These are phyloP conservation scores for Agonopterix heracliana DNA, from an alignment of 2,888 invertebrate species.

Conservation along the genomic window DNA sequence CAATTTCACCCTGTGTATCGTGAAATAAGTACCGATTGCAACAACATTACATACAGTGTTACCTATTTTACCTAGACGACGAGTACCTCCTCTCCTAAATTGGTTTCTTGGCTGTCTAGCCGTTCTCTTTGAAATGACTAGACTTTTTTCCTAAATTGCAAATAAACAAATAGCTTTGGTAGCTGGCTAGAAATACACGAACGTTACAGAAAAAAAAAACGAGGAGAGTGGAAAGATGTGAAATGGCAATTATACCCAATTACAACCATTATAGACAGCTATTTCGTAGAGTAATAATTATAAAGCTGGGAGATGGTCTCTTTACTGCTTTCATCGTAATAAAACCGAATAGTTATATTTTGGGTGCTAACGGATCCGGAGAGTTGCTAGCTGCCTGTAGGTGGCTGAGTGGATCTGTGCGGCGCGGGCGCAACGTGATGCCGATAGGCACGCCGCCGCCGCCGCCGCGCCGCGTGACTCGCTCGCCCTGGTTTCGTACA, in stretches of 20 bases:
- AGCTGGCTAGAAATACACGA: no score
- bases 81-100: no score
- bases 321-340: neutral
- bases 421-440: conserved; percentile 4
- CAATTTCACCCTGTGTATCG: no score
- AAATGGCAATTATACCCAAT: conserved; percentile 16
- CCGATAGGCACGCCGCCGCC: neutral
- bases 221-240: neutral
- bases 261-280: conserved; percentile 6
- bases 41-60: no score
- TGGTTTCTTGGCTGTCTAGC: no score
- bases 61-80: no score
- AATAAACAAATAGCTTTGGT: no score
- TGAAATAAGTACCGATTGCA: no score
- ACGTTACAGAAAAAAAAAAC: no score
- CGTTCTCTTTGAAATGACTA: no score
- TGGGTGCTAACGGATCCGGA: neutral
- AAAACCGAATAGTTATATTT: neutral
- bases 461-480: conserved; percentile 59
- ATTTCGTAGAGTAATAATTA: neutral
- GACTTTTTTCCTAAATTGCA: no score
- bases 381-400: neutral
- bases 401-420: conserved; percentile 1
- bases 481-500: conserved; percentile 67
- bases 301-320: neutral